Base-by-base conservation (phyloP, 2,113 vertebrate genomes). In the Pygoscelis antarcticus region DNA sequence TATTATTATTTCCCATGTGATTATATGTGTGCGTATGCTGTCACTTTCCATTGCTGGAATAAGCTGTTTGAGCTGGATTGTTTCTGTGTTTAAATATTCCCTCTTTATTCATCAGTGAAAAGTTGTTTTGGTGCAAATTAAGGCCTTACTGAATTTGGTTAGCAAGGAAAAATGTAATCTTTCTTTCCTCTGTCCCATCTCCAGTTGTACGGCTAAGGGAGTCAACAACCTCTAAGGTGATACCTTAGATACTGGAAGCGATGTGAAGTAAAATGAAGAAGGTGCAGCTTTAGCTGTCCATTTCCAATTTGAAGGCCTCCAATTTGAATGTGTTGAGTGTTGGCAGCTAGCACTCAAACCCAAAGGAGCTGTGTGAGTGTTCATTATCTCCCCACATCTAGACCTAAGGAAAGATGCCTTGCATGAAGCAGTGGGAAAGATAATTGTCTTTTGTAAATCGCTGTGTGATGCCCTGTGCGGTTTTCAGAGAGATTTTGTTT, bases 1-100 rank as follows among this genome's bases (percentile, higher is more conserved):
- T 94, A 76, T 96, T 95, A 95, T 97, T 98, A 92, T 95, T 97
- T 97, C 83, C 61, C 93, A 65, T 96, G 94, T 96, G 98, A 97
- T 97, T 94, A 92, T 95, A 57, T 87, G 54, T 90, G 81, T 94
- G 87, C 90, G 91, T 93, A 79, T 98, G 95, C 96, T 98, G 97
- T 98, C 97, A 93, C 87, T 96, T 98, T 95, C 86, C 93, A 97
- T 97, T 97, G 95, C 81, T 77, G 62, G 64, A 93, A 95, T 94
- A 96, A 97, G 91, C 82, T 92, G 44, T 97, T 96, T 58, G 87
- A 97, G 85, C 91, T 92, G 65, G 81, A 96, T 95, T 96, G 89
- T 70, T 95, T 89, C 62, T 61, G 61, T 77, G 57, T 94, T 95
- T 25, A 96, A 96, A 90, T 96, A 79, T 77, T 87, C 26, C 25